A percentile compares a stretch with the other conserved stretches of the same genome.
phyloP scores from a whole-genome alignment of 53 echinoderm and acorn worm genomes.

The Echinarachnius parma region DNA sequence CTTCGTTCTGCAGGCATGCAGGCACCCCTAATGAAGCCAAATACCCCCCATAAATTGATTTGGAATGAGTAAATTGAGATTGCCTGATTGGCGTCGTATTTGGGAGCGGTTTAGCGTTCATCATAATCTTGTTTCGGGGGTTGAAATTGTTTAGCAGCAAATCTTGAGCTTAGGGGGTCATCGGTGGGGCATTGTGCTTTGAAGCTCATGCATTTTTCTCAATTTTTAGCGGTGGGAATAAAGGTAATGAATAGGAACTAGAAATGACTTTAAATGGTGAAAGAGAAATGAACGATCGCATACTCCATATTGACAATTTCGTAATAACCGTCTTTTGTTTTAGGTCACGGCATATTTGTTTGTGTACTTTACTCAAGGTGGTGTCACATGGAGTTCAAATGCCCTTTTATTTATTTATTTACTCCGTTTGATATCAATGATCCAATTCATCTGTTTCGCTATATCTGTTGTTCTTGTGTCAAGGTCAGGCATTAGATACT shows the following conservation, averaged over 20 bases:
- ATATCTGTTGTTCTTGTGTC: too few species aligned
- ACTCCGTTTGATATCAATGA: too few species aligned
- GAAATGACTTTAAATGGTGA: too few species aligned
- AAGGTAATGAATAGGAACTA: background rate
- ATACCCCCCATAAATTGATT: constrained; percentile 10
- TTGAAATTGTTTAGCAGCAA: constrained; percentile 30
- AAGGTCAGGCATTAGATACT: too few species aligned
- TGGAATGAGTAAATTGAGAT: constrained; percentile 30
- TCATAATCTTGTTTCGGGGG: constrained; percentile 36
- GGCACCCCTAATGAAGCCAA: constrained; percentile 21
- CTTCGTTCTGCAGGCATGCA: background rate
- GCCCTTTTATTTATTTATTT: too few species aligned
- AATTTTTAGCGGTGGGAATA: background rate
- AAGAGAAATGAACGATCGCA: too few species aligned
- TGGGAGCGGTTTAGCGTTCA: constrained; percentile 28
- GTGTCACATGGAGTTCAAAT: too few species aligned
- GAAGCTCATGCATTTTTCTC: background rate
- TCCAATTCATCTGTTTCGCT: too few species aligned
- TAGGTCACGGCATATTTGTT: too few species aligned
- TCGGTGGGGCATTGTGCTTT: constrained; percentile 25
- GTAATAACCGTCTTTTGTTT: too few species aligned
- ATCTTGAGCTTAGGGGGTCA: constrained; percentile 1
- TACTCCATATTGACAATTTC: too few species aligned
- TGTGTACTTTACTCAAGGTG: too few species aligned
- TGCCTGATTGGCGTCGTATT: constrained; percentile 23